Conservation (phyloP, 2,888 invertebrate species). For the Caenorhabditis becei region DNA sequence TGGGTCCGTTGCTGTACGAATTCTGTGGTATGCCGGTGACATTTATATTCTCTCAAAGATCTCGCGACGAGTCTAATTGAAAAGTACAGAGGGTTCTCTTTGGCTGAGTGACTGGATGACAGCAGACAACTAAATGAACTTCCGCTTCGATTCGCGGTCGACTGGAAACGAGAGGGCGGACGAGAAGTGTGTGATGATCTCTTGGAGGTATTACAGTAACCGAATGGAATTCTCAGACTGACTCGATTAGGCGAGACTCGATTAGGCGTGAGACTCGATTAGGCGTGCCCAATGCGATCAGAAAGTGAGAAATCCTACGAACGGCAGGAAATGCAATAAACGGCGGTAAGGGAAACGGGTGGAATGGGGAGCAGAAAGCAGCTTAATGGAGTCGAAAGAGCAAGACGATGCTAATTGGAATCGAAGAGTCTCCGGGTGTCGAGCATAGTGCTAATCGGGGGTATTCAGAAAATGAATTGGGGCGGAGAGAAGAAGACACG, state of each 20-base stretch:
- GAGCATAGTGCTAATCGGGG: slow-evolving; percentile 28
- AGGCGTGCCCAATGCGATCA: background rate
- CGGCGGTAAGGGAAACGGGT: background rate
- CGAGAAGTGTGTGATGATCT: background rate
- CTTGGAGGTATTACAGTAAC: background rate
- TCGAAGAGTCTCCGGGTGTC: slow-evolving; percentile 22
- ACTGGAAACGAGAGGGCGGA: slow-evolving; percentile 5
- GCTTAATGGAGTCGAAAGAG: slow-evolving; percentile 39
- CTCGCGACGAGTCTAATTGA: background rate
- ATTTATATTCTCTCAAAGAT: background rate
- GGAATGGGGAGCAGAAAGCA: slow-evolving; percentile 24
- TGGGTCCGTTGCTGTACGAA: background rate
- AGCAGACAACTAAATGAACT: slow-evolving; percentile 13
- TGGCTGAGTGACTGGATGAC: slow-evolving; percentile 6
- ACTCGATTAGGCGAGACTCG: too few relatives aligned
- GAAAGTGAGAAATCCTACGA: background rate
- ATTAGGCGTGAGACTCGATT: too few relatives aligned
- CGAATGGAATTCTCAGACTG: too few relatives aligned
- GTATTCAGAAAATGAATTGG: slow-evolving; percentile 30
- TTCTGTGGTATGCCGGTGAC: background rate
- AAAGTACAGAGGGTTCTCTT: slow-evolving; percentile 2
- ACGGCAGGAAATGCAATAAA: slow-evolving; percentile 18
- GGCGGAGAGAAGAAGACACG: slow-evolving; percentile 1
- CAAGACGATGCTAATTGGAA: slow-evolving; percentile 39
- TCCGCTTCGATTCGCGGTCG: background rate